These are phyloP conservation scores for Cheilosia urbana DNA, from an alignment of 2,888 invertebrate species.

Conservation along the genomic window DNA sequence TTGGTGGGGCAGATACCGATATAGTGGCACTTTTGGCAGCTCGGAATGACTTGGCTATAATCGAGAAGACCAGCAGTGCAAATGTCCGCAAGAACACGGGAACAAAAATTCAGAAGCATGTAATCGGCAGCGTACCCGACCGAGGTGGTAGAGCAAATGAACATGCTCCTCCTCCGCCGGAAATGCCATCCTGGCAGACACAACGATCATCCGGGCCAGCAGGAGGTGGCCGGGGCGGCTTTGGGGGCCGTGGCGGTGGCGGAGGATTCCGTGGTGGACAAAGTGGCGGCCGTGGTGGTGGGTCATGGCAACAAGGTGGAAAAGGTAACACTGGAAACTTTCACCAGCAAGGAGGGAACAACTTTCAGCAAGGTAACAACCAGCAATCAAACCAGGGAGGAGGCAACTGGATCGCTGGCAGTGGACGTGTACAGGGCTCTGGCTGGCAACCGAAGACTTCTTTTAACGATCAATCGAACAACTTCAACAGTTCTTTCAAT, in stretches of 20 bases:
- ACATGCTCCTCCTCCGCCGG: constrained; percentile 96
- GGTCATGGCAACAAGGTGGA: constrained; percentile 76
- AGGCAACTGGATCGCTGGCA: constrained; percentile 79
- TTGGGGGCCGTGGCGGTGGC: constrained; percentile 79
- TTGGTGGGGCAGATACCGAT: constrained; percentile 85
- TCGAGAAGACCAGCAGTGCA: constrained; percentile 96
- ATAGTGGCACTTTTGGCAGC: constrained; percentile 93
- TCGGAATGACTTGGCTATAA: constrained; percentile 91
- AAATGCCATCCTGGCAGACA: constrained; percentile 98
- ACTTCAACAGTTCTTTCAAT: constrained; percentile 45
- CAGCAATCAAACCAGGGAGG: constrained; percentile 39
- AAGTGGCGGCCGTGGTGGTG: constrained; percentile 79
- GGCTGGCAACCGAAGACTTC: constrained; percentile 80
- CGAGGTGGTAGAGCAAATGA: constrained; percentile 96
- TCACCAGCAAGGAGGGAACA: constrained; percentile 39
- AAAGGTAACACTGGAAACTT: constrained; percentile 55
- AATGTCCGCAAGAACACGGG: constrained; percentile 93
- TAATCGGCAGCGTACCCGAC: constrained; percentile 96
- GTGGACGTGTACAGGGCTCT: constrained; percentile 82
- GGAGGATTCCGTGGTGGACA: constrained; percentile 69
- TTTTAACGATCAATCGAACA: constrained; percentile 52
- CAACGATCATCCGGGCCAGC: constrained; percentile 85
- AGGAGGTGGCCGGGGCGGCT: constrained; percentile 82
- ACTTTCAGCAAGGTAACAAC: constrained; percentile 41
- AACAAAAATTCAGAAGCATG: constrained; percentile 93